Evolutionary conservation across 2,888 invertebrate genomes (phyloP).

Genomic region (Drosophila borealis): DNA sequence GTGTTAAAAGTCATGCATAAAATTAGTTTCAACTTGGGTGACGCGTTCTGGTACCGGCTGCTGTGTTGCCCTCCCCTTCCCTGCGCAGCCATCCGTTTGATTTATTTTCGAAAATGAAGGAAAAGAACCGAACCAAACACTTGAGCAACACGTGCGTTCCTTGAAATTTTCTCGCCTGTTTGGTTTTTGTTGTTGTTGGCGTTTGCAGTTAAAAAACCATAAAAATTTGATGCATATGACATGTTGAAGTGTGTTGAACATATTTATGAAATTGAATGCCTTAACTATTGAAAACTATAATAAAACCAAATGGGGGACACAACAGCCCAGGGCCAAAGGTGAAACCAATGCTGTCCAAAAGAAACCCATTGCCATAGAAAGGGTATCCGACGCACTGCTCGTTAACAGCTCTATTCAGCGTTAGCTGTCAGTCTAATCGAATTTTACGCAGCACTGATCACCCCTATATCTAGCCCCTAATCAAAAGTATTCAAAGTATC

Average conservation of each 20-base stretch:
- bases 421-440: slow-evolving; percentile 44
- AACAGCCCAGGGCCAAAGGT: not conserved
- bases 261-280: slow-evolving; percentile 59
- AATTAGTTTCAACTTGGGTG: slow-evolving; percentile 78
- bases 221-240: slow-evolving; percentile 62
- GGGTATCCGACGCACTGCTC: not conserved
- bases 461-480: slow-evolving; percentile 20
- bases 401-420: slow-evolving; percentile 43
- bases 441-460: slow-evolving; percentile 55
- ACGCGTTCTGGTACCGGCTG: slow-evolving; percentile 51
- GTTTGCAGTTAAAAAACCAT: slow-evolving; percentile 68
- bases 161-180: slow-evolving; percentile 53
- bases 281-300: slow-evolving; percentile 30
- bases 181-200: slow-evolving; percentile 35
- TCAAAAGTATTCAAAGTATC: slow-evolving; percentile 30
- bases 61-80: slow-evolving; percentile 13
- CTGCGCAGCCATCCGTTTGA: slow-evolving; percentile 34
- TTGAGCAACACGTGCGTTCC: slow-evolving; percentile 78
- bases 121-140: slow-evolving; percentile 57
- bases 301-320: not conserved
- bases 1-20: slow-evolving; percentile 81
- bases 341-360: not conserved
- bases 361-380: not conserved
- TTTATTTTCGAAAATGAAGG: slow-evolving; percentile 56
- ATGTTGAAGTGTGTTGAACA: slow-evolving; percentile 56